phyloP scores from a whole-genome alignment of 2,888 invertebrate species.

The Dexiosoma caninum region DNA sequence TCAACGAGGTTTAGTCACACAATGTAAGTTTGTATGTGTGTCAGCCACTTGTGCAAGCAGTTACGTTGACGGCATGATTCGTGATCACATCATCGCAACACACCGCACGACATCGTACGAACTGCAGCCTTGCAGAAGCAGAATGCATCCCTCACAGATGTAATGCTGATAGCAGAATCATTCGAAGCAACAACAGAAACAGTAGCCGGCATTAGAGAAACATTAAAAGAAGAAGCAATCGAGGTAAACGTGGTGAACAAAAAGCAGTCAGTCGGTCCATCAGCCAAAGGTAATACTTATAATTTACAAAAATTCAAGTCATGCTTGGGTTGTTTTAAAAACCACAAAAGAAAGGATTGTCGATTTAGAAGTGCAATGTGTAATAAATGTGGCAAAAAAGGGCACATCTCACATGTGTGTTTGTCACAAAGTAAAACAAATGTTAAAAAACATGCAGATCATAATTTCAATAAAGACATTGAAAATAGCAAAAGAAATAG shows the following conservation, averaged over 20 bases:
- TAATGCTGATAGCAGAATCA: conserved; percentile 20
- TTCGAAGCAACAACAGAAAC: conserved; percentile 41
- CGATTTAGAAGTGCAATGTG: conserved; percentile 45
- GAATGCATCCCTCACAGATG: conserved; percentile 24
- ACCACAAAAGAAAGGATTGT: conserved; percentile 36
- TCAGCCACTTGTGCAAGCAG: neutral
- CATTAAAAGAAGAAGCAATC: conserved; percentile 8
- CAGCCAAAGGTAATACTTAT: neutral
- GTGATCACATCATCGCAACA: conserved; percentile 56
- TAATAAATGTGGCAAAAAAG: conserved; percentile 42
- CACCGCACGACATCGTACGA: conserved; percentile 54
- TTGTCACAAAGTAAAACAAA: conserved; percentile 12
- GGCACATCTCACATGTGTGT: conserved; percentile 45
- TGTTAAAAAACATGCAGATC: neutral
- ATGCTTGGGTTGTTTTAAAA: conserved; percentile 39
- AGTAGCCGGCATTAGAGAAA: conserved; percentile 21
- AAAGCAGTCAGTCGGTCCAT: neutral
- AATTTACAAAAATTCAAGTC: conserved; percentile 45
- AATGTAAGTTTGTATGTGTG: neutral
- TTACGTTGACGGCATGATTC: conserved; percentile 57
- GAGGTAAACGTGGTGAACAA: conserved; percentile 25
- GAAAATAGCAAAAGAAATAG: conserved; percentile 15
- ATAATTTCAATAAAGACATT: neutral
- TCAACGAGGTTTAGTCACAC: conserved; percentile 5
- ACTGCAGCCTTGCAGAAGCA: conserved; percentile 23